Base-by-base conservation (phyloP, 2,797 vertebrate genomes). In the Gymnoscopelus braueri region DNA sequence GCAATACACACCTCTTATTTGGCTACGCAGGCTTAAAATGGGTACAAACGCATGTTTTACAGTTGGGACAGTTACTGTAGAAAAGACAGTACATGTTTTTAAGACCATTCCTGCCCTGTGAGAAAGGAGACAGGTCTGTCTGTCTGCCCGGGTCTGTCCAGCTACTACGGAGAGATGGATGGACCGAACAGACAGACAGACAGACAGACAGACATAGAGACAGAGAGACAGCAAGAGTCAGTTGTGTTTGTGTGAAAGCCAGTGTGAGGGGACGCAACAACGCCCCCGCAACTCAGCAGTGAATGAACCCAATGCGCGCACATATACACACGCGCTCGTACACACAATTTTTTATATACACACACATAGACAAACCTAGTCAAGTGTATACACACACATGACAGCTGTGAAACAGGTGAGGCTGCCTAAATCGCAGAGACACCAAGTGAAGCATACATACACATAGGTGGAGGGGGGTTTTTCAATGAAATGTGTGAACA, bases 11-110 rank as follows among this genome's bases (percentile, higher is more conserved):
- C 59, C 32, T 84, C 80, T 85, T 91, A 88, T 93, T 93, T 92
- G 92, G 91, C 92, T 93, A 93, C 87, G 84, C 88, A 90, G 89
- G 89, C 83, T 91, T 89, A 83, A 78, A 55, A 93, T 92, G 92
- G 88, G 87, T 92, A 93, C 89, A 93, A 93, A 92, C 90, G 85
- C 80, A 87, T 80, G 75, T 84, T 87, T 44, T 83, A 86, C 81
- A 85, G 75, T 87, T 87, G 60, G n/a, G 84, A 89, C 87, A 80
- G 88, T 91, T 84, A 91, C 86, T 88, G 90, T 92, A 91, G 82
- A 92, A 91, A 93, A 93, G 87, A 92, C 88, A 90, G 88, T 88
- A 88, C 78, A 76, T 90, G 88, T 19, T 19, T 84, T 84, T 61
- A 26, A 90, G 83, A 86, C 88, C 87, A 88, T 85, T 90, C 89